phyloP scores from a whole-genome alignment of 2,888 invertebrate genomes.

The Liodrosophila aerea region DNA sequence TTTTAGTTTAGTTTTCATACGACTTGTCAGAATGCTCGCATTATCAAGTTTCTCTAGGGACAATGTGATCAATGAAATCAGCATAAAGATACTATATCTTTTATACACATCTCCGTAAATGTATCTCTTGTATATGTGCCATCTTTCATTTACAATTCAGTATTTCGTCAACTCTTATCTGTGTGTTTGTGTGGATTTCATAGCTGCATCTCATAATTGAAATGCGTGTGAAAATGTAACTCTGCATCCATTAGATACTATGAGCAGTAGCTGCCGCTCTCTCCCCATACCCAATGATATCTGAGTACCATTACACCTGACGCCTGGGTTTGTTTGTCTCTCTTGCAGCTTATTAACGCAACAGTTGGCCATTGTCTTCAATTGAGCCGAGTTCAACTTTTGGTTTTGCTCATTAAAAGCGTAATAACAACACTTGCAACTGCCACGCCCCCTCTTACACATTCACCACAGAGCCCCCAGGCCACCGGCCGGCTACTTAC shows the following conservation, averaged over 20 bases:
- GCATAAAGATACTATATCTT: no score
- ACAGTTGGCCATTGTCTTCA: slow-evolving; percentile 53
- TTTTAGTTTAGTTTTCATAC: slow-evolving; percentile 33
- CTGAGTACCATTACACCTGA: slow-evolving; percentile 18
- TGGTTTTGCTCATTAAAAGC: slow-evolving; percentile 38
- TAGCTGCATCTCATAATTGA: slow-evolving; percentile 32
- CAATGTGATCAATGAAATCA: no score
- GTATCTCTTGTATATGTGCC: neutral
- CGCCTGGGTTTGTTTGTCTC: slow-evolving; percentile 8
- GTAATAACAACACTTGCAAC: slow-evolving; percentile 26
- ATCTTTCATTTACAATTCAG: slow-evolving; percentile 21
- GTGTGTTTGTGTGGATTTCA: slow-evolving; percentile 14
- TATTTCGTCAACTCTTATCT: slow-evolving; percentile 37
- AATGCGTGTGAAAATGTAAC: slow-evolving; percentile 56
- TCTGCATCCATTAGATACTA: slow-evolving; percentile 27
- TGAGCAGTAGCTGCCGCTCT: slow-evolving; percentile 3
- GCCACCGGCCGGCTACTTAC: neutral
- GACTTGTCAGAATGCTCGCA: neutral
- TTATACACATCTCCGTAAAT: no score
- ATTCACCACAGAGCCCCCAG: no score
- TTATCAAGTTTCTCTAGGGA: no score
- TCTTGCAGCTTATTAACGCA: slow-evolving; percentile 50
- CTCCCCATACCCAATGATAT: no score
- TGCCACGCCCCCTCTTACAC: slow-evolving; percentile 5
- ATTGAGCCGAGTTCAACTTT: slow-evolving; percentile 46